phyloP scores from a whole-genome alignment of 2,888 invertebrate genomes.

The Lasioglossum villosulum region DNA sequence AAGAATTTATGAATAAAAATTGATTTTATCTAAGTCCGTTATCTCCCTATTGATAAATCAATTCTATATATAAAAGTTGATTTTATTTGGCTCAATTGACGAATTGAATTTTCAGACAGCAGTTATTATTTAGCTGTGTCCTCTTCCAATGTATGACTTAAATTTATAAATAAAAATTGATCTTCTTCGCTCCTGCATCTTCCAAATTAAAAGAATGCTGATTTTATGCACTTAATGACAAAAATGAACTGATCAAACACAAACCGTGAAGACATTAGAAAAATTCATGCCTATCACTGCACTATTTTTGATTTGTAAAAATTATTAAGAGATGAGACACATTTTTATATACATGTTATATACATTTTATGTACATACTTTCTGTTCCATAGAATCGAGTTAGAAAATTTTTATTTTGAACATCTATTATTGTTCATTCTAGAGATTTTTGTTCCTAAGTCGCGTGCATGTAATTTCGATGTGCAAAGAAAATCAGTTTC shows the following conservation, averaged over 20 bases:
- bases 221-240: neutral
- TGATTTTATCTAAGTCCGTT: too few species aligned
- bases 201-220: neutral
- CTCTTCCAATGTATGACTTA: neutral
- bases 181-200: neutral
- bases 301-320: neutral
- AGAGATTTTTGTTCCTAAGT: too few species aligned
- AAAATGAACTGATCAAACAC: neutral
- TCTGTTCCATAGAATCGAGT: neutral
- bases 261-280: too few species aligned
- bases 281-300: neutral
- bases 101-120: too few species aligned
- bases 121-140: neutral
- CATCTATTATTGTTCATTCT: too few species aligned
- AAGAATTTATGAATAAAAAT: neutral
- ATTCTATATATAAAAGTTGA: neutral
- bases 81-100: neutral
- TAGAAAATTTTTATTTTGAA: neutral
- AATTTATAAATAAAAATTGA: neutral
- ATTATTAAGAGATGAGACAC: neutral
- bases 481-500: neutral
- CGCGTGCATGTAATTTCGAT: neutral
- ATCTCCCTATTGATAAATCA: too few species aligned
- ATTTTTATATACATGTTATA: neutral
- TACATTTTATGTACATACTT: neutral